These are phyloP conservation scores for Gasteruption jaculator DNA, from an alignment of 2,888 invertebrate genomes.

Conservation along the genomic window DNA sequence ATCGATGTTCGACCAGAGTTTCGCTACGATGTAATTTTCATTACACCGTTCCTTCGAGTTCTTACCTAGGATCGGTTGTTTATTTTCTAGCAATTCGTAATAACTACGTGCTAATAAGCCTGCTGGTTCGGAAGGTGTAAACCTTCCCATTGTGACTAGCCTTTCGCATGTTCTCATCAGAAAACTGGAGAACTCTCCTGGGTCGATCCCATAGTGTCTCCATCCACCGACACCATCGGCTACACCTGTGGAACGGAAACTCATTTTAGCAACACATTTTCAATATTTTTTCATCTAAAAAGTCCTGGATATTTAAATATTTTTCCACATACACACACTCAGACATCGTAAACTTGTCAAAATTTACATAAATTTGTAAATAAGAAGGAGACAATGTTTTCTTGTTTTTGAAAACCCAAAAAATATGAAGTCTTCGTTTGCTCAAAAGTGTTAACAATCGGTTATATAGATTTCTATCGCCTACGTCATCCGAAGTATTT, in stretches of 20 bases:
- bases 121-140: constrained; percentile 81
- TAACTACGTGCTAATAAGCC: constrained; percentile 88
- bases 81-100: constrained; percentile 86
- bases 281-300: neutral
- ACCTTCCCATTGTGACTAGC: constrained; percentile 83
- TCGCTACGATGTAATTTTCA: no score
- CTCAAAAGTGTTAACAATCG: no score
- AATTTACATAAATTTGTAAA: no score
- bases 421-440: no score
- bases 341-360: neutral
- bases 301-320: neutral
- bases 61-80: constrained; percentile 85
- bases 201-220: constrained; percentile 96
- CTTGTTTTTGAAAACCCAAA: no score
- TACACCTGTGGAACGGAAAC: constrained; percentile 67
- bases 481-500: no score
- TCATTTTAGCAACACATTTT: no score
- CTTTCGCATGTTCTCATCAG: constrained; percentile 94
- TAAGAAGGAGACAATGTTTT: no score
- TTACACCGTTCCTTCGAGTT: constrained; percentile 8
- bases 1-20: no score
- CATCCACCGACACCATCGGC: constrained; percentile 99
- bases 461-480: no score
- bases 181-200: constrained; percentile 91
- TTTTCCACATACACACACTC: neutral